phyloP scores from a whole-genome alignment of 2,113 vertebrate species.

The Oncorhynchus kisutch region DNA sequence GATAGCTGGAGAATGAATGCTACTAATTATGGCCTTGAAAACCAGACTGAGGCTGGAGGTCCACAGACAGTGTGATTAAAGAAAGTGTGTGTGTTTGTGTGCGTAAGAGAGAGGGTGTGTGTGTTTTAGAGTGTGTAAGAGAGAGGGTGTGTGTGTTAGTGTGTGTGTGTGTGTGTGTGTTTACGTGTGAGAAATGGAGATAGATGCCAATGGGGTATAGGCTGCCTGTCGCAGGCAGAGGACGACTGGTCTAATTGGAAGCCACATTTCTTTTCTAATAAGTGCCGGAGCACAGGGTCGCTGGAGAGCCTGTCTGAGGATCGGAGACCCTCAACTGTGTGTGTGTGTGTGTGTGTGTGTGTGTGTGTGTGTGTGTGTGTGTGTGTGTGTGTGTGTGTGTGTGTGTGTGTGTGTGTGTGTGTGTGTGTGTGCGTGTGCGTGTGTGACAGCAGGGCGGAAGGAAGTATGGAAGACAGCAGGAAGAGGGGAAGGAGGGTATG shows the following conservation, averaged over 20 bases:
- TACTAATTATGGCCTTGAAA: not conserved
- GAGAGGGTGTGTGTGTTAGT: not conserved
- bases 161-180: conserved; percentile 1
- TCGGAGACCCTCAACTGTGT: not conserved
- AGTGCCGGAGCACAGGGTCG: conserved; percentile 12
- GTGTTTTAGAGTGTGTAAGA: not conserved
- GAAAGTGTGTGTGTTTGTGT: not conserved
- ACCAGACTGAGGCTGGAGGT: not conserved
- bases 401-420: no score
- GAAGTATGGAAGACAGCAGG: conserved; percentile 18
- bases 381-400: no score
- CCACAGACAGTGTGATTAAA: not conserved
- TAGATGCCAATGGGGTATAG: not conserved
- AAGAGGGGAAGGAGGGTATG: not conserved
- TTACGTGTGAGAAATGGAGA: not conserved
- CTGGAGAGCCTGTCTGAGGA: not conserved
- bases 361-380: not conserved
- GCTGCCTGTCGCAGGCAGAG: not conserved
- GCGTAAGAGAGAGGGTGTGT: not conserved
- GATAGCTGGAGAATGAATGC: not conserved
- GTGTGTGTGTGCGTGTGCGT: not conserved
- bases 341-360: not conserved
- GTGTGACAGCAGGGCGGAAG: conserved; percentile 22
- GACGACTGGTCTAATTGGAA: conserved; percentile 2
- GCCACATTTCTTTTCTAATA: conserved; percentile 16